Evolutionary conservation across 1,140 invertebrate species (phyloP).

Genomic region (Contarinia nasturtii): DNA sequence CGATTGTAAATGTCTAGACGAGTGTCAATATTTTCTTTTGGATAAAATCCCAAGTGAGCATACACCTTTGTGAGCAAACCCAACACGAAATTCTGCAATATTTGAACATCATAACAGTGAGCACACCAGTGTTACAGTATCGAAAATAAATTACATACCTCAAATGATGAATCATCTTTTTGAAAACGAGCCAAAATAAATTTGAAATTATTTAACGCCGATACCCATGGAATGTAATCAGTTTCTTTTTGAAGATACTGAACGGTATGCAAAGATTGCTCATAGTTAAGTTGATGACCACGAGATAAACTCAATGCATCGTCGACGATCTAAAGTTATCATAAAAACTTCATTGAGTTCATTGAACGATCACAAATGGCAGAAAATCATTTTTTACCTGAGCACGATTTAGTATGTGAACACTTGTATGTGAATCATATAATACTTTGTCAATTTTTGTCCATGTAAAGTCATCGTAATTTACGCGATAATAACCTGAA

Average conservation of each 20-base stretch:
- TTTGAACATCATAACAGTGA: slow-evolving; percentile 5
- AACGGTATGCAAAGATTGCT: slow-evolving; percentile 31
- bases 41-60: slow-evolving; percentile 14
- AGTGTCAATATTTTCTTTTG: slow-evolving; percentile 6
- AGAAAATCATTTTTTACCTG: slow-evolving; percentile 24
- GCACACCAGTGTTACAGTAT: not conserved
- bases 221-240: slow-evolving; percentile 42
- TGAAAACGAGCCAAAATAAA: slow-evolving; percentile 12
- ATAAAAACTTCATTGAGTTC: not conserved
- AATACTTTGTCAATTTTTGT: slow-evolving; percentile 32
- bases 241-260: slow-evolving; percentile 38
- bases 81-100: slow-evolving; percentile 6
- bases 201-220: slow-evolving; percentile 33
- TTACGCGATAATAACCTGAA: slow-evolving; percentile 58
- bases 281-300: slow-evolving; percentile 23
- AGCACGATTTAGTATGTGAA: slow-evolving; percentile 52
- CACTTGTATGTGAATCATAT: slow-evolving; percentile 26
- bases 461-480: slow-evolving; percentile 54
- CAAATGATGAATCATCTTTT: slow-evolving; percentile 3
- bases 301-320: slow-evolving; percentile 46
- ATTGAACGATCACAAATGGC: too few species aligned
- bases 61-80: slow-evolving; percentile 10
- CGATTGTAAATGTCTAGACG: slow-evolving; percentile 20
- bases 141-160: not conserved
- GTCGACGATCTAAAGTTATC: slow-evolving; percentile 38